Evolutionary conservation across 2,113 vertebrate genomes (phyloP).

Genomic region (Egretta garzetta): DNA sequence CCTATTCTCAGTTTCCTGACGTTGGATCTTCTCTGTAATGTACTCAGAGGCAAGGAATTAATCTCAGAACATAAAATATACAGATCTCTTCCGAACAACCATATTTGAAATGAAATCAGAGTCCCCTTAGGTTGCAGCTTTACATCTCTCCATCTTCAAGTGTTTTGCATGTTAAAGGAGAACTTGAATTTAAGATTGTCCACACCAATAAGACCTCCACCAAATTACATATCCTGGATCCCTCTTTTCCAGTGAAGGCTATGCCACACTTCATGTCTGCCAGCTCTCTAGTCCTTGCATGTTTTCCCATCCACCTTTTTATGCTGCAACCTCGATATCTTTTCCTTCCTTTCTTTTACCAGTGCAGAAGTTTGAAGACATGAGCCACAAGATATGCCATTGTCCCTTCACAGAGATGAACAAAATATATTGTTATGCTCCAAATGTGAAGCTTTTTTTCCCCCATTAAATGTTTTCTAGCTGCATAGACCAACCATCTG

Average conservation of each 20-base stretch:
- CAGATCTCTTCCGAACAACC: neutral
- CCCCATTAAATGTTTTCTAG: constrained; percentile 3
- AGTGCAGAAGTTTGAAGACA: neutral
- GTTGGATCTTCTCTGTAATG: neutral
- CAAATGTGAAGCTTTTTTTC: neutral
- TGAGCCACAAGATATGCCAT: neutral
- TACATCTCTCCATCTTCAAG: neutral
- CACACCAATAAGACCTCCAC: neutral
- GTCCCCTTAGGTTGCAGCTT: neutral
- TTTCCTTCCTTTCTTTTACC: neutral
- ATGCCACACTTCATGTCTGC: neutral
- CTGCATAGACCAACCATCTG: constrained; percentile 47
- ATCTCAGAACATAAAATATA: neutral
- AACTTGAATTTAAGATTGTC: neutral
- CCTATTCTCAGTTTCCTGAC: neutral
- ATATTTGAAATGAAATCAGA: neutral
- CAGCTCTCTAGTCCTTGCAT: neutral
- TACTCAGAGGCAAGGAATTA: neutral
- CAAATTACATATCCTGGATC: neutral
- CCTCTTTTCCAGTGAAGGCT: neutral
- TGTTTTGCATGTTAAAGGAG: fast-evolving
- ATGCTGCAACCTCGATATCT: neutral
- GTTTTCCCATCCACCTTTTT: neutral
- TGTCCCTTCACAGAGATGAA: neutral
- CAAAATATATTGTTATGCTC: constrained; percentile 10